These are phyloP conservation scores for Portevinia maculata DNA, from an alignment of 2,888 invertebrate genomes.

Conservation along the genomic window DNA sequence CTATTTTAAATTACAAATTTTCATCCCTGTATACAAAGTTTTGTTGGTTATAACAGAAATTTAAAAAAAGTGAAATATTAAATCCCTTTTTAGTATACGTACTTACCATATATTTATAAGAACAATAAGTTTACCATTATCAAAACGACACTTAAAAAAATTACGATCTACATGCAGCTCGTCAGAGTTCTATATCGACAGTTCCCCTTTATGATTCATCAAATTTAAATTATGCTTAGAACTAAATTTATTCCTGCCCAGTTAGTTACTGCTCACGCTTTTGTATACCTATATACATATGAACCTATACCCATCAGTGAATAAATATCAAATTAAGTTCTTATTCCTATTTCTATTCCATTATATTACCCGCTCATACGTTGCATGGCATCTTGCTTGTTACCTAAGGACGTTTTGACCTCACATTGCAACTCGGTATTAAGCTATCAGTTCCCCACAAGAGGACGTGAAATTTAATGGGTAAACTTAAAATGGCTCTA, in stretches of 20 bases:
- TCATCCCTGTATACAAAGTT: too few species aligned
- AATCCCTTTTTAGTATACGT: too few species aligned
- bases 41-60: too few species aligned
- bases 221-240: not conserved
- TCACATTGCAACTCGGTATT: constrained; percentile 67
- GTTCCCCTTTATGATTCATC: not conserved
- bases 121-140: too few species aligned
- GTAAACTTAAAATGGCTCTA: constrained; percentile 72
- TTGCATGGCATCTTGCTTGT: constrained; percentile 47
- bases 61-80: too few species aligned
- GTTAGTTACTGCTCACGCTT: constrained; percentile 57
- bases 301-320: too few species aligned
- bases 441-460: constrained; percentile 71
- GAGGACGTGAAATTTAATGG: constrained; percentile 72
- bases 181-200: too few species aligned
- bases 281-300: constrained; percentile 17
- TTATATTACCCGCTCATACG: constrained; percentile 55
- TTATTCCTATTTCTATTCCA: constrained; percentile 62
- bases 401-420: constrained; percentile 61
- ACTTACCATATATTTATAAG: too few species aligned
- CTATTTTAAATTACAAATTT: too few species aligned
- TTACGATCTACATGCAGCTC: too few species aligned
- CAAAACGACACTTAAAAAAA: too few species aligned
- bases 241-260: not conserved
- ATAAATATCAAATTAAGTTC: constrained; percentile 66